Conservation (phyloP, 2,113 vertebrate genomes). For the Myocastor coypus region DNA sequence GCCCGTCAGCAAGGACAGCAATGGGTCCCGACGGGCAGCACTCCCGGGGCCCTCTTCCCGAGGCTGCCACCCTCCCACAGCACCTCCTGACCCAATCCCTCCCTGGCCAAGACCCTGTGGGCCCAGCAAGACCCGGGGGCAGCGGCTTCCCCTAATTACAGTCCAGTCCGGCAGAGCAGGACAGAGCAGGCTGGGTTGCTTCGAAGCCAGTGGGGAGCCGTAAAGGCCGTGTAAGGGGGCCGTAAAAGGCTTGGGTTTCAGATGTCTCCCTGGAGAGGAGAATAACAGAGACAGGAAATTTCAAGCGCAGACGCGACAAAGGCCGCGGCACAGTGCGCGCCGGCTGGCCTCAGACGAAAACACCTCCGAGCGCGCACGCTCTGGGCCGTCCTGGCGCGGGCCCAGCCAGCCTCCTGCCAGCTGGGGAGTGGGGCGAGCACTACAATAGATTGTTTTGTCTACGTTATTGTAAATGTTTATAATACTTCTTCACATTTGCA, state of each 20-base stretch:
- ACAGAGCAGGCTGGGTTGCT: conserved; percentile 52
- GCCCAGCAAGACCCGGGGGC: conserved; percentile 53
- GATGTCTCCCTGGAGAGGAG: conserved; percentile 87
- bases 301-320: conserved; percentile 89
- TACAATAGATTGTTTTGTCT: conserved; percentile 89
- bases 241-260: conserved; percentile 93
- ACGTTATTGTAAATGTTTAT: conserved; percentile 81
- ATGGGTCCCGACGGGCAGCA: neutral
- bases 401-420: conserved; percentile 80
- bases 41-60: neutral
- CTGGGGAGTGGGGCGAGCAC: conserved; percentile 57
- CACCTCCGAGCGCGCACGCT: conserved; percentile 83
- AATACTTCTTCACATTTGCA: conserved; percentile 73
- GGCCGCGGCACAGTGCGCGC: conserved; percentile 78
- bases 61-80: neutral
- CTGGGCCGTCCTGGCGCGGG: conserved; percentile 80
- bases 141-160: conserved; percentile 82
- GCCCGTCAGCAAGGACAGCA: neutral
- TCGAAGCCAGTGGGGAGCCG: conserved; percentile 85
- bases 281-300: conserved; percentile 90
- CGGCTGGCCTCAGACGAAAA: conserved; percentile 87
- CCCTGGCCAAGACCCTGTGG: conserved; percentile 39
- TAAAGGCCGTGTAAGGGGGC: conserved; percentile 89
- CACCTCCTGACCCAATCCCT: neutral
- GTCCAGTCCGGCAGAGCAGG: conserved; percentile 76